Evolutionary conservation across 2,888 invertebrate species (phyloP).

Genomic region (Philaethria dido): DNA sequence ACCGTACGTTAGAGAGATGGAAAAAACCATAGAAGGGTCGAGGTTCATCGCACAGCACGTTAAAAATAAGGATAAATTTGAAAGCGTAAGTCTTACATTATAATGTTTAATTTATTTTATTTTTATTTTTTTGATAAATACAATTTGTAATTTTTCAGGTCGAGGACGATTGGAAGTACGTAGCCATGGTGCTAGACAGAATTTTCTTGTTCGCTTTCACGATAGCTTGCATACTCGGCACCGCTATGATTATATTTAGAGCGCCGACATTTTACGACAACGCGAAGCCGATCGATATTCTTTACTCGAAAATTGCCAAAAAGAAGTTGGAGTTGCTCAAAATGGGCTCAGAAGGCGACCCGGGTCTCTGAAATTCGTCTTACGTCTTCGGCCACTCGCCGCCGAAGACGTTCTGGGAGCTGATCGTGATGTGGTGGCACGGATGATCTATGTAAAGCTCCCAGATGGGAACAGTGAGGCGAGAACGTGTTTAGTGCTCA

Average conservation of each 20-base stretch:
- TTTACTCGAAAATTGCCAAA: constrained; percentile 95
- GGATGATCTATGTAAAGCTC: constrained; percentile 79
- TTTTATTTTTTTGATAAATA: constrained; percentile 6
- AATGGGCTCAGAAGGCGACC: constrained; percentile 91
- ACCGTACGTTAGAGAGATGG: constrained; percentile 92
- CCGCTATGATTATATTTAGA: constrained; percentile 93
- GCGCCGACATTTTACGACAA: constrained; percentile 97
- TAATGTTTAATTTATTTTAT: not conserved
- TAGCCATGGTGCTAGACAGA: constrained; percentile 97
- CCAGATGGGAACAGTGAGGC: constrained; percentile 73
- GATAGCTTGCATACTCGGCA: constrained; percentile 95
- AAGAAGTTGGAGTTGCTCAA: constrained; percentile 94
- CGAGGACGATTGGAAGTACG: constrained; percentile 99
- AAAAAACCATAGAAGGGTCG: constrained; percentile 96
- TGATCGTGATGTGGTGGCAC: constrained; percentile 84
- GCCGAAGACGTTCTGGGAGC: constrained; percentile 86
- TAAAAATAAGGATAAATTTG: constrained; percentile 96
- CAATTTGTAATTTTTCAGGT: constrained; percentile 84
- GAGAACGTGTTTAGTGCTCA: constrained; percentile 76
- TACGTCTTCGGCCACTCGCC: constrained; percentile 88
- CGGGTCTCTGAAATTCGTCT: constrained; percentile 87
- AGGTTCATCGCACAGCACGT: constrained; percentile 98
- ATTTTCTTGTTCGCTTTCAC: constrained; percentile 98
- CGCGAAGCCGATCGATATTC: constrained; percentile 94
- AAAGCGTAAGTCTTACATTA: constrained; percentile 89